Evolutionary conservation across 2,888 invertebrate species (phyloP), one percentile per base, ranked within the genome.

Genomic region (Noctua janthe): DNA sequence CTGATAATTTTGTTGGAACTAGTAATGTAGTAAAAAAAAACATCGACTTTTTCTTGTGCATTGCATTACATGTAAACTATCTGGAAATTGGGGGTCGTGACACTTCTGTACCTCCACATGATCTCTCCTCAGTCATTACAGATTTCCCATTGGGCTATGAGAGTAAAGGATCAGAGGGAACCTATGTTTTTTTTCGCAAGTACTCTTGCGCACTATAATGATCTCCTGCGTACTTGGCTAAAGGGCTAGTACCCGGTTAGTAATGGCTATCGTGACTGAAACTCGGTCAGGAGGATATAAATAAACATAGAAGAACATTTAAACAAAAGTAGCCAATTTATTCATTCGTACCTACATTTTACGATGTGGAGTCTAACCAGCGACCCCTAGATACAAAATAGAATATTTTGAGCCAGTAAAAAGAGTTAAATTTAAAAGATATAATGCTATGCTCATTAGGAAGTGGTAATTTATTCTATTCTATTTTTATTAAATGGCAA

Each of bases 1-100:
- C 83, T 56, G 71, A 74, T 23, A 39, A 20, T 71, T 10, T 39
- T 71, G 11, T 59, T 70, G n/a, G 15, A n/a, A 69, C 6, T 51
- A 54, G 49, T 43, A 73, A 20, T 51, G 20, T 47, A 47, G 3
- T 17, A 47, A 13, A 23, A 43, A 43, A 70, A 62, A 62, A 29
- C 15, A 56, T 56, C 6, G 5, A 49, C 10, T n/a, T 4, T 56
- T n/a, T 56, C 11, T 59, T 59, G 59, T 13, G 23, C 54, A 8
- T 56, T 56, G 39, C 39, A 39, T 35, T 35, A 54, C 54, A 23
- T 20, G 20, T 54, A 11, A n/a, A 8, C 17, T 66, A 20, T 20
- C 35, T 66, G 35, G 35, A 39, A 20, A 10, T 8, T 39, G 35
- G 17, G 6, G 64, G 20, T 35, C 2, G 10, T 17, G 10, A 2